Evolutionary conservation across 2,113 vertebrate species (phyloP), one percentile per base, ranked within the genome.

Genomic region (Mastomys coucha): DNA sequence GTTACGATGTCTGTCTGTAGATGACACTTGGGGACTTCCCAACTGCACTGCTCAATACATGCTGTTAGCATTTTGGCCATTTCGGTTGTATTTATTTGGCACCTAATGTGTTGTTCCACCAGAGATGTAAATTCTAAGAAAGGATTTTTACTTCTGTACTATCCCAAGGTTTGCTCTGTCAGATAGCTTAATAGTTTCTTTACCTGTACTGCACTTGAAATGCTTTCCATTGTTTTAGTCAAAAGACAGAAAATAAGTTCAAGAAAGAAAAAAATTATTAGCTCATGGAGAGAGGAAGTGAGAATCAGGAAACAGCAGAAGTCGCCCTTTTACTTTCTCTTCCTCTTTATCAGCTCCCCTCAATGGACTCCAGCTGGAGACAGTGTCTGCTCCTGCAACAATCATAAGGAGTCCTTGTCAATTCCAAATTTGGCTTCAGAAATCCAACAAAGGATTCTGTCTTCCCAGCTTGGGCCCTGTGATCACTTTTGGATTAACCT

Each of bases 241-340:
- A 75, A 85, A 94, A 88, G 28, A 67, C 24, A 87, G 56, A 95
- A 95, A 70, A 11, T 8, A 49, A 82, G 17, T 86, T 89, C 60
- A 96, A 63, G n/a, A 1, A 6, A 7, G 33, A 53, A 86, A 75
- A 33, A 75, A 2, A 11, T 13, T 33, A 91, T 81, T 70, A 73
- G 67, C 58, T 94, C 22, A 26, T n/a, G 2, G 70, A 93, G 60
- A 10, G 28, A 58, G 63, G 11, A 81, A 53, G 72, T 60, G 36
- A 84, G 51, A 65, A 16, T 45, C 76, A 78, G 53, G 45, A 89
- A 91, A 73, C 19, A 6, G 16, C 45, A 63, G 81, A 90, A 85
- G 12, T 39, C 36, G 10, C 56, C 45, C 17, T 53, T 36, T 70
- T 76, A 56, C 69, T 17, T 49, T 67, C 11, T 65, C 13, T 65